Evolutionary conservation across 2,113 vertebrate genomes (phyloP).

Genomic region (Campylomormyrus numenius): DNA sequence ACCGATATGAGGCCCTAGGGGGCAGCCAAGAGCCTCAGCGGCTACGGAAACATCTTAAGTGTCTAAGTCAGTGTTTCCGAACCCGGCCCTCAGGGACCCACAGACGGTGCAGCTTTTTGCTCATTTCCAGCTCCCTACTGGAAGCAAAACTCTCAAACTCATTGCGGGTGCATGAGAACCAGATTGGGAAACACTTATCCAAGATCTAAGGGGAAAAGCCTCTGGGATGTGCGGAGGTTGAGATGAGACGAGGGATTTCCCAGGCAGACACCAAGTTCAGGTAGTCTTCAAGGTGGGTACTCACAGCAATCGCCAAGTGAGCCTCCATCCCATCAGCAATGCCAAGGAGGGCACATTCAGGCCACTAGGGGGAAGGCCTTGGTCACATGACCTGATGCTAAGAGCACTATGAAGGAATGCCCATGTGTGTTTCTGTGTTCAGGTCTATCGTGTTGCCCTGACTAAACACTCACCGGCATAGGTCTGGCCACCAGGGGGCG

Average conservation of each 20-base stretch:
- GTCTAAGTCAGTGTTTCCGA: background rate
- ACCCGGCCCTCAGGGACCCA: background rate
- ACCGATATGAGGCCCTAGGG: background rate
- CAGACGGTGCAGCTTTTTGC: background rate
- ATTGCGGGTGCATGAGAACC: background rate
- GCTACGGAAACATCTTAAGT: background rate
- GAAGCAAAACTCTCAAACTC: background rate
- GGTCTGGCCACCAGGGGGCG: slow-evolving; percentile 25
- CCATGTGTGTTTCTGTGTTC: background rate
- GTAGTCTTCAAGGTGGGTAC: background rate
- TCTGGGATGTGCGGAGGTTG: background rate
- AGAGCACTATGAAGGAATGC: background rate
- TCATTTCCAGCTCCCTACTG: background rate
- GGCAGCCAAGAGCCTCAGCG: background rate
- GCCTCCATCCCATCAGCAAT: background rate
- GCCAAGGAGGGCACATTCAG: background rate
- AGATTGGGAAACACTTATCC: background rate
- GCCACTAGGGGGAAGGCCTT: background rate
- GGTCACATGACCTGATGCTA: background rate
- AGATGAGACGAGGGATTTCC: background rate
- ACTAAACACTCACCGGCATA: slow-evolving; percentile 45
- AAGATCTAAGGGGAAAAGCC: background rate
- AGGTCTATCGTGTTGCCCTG: background rate
- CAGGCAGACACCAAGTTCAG: background rate
- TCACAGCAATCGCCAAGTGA: background rate